These are phyloP conservation scores for Zonotrichia leucophrys DNA, from an alignment of 2,113 vertebrate genomes.

Conservation along the genomic window DNA sequence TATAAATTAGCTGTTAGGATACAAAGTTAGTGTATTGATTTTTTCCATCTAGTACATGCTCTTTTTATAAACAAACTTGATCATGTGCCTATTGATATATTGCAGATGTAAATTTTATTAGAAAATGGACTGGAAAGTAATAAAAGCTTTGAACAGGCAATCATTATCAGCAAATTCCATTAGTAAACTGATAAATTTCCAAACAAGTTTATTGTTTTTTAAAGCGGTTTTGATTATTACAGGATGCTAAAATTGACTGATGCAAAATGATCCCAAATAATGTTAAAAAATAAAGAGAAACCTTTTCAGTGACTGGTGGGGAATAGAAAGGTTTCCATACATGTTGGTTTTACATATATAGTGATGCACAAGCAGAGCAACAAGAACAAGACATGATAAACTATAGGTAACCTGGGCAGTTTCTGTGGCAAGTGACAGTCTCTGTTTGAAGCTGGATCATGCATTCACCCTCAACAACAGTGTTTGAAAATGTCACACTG, in stretches of 20 bases:
- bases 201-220: background rate
- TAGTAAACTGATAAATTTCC: constrained; percentile 13
- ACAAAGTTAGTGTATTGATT: background rate
- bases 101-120: constrained; percentile 33
- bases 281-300: background rate
- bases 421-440: background rate
- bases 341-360: background rate
- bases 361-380: background rate
- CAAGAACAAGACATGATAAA: background rate
- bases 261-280: background rate
- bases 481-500: background rate
- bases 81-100: constrained; percentile 6
- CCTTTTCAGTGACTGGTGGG: background rate
- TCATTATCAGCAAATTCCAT: constrained; percentile 1
- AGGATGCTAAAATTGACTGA: background rate
- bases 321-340: background rate
- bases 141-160: background rate
- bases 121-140: constrained; percentile 25
- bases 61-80: constrained; percentile 20
- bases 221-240: constrained; percentile 10
- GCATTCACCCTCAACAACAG: background rate
- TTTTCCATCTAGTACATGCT: background rate
- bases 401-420: background rate
- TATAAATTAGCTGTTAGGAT: background rate
- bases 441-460: background rate